These are phyloP conservation scores for Phthorimaea operculella DNA, from an alignment of 1,140 invertebrate genomes.

Conservation along the genomic window DNA sequence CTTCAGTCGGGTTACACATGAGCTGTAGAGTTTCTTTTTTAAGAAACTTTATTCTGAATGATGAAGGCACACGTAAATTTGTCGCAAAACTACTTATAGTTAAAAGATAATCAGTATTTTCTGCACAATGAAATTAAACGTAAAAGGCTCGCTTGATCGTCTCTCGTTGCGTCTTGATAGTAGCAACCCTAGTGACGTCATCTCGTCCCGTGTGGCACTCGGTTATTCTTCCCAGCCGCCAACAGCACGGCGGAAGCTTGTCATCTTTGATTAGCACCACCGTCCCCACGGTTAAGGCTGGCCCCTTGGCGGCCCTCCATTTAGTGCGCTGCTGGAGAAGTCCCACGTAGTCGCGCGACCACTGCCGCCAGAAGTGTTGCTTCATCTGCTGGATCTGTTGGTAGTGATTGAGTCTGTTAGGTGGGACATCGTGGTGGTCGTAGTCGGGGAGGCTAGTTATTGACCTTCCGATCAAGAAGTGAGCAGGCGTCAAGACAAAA, in stretches of 20 bases:
- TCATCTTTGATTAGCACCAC: slow-evolving; percentile 1
- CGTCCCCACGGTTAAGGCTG: not conserved
- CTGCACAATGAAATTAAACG: too few relatives aligned
- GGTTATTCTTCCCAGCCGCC: slow-evolving; percentile 1
- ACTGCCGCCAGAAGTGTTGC: not conserved
- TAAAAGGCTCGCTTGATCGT: not conserved
- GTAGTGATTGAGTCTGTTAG: not conserved
- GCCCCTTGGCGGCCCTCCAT: not conserved
- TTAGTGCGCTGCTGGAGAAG: not conserved
- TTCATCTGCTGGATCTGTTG: not conserved
- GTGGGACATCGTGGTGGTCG: not conserved
- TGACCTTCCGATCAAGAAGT: not conserved
- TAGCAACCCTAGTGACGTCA: not conserved
- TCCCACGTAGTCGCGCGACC: not conserved
- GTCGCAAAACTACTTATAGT: too few relatives aligned
- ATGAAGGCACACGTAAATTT: too few relatives aligned
- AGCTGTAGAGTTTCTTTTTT: too few relatives aligned
- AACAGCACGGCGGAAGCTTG: not conserved
- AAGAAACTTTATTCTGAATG: too few relatives aligned
- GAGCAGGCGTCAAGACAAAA: not conserved
- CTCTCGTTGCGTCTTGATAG: not conserved
- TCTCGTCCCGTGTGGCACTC: not conserved
- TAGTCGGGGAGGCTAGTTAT: not conserved
- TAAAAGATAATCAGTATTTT: too few relatives aligned
- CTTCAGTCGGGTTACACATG: too few relatives aligned